Evolutionary conservation across 92 coral and sea anemone species (phyloP), one percentile per base, ranked within the genome.

Genomic region (Palythoa heliodiscus): DNA sequence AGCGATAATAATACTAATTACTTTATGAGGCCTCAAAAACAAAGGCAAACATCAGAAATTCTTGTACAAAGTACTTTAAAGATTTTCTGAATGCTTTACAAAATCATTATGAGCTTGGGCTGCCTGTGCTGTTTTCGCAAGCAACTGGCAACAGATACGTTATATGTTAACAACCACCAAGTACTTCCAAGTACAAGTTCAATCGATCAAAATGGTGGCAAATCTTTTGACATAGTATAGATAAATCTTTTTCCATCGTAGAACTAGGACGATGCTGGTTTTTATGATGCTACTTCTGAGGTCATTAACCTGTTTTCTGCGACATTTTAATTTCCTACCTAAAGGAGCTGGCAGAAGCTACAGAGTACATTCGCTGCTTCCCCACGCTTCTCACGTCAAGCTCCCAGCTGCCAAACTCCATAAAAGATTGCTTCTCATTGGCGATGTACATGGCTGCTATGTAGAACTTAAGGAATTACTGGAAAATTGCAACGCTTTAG

Each of bases 381-480:
- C 84, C n/a, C 47, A 37, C 52, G 53, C 11, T 60, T 19, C 72
- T 47, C 84, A 80, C 52, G 8, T 43, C 22, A 80, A 50, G 29
- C 43, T 80, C 1, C 61, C 54, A n/a, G 9, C 29, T 63, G 23
- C n/a, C 29, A 52, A 47, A 22, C 58, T 63, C 22, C 14, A 13
- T 47, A 47, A 40, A 70, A 78, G 86, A 61, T 76, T 93, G 19
- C 84, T 93, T 4, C 64, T 93, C 40, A 78, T 93, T 5, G 95
- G 95, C 40, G 95, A 93, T 73, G 93, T 93, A 0, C 95, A 93
- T 73, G 95, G 95, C 48, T 93, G 95, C 82, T 87, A 70, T 43
- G 90, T 86, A 70, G 95, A 93, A 61, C 88, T 93, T 11, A 50
- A 39, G 52, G 95, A 93, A 71, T 78, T 93, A 66, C 84, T 88